A percentile compares a stretch with the other conserved stretches of the same genome.
These are phyloP conservation scores for Rhynchopsitta pachyrhyncha DNA, from an alignment of 2,113 vertebrate species.

Conservation along the genomic window DNA sequence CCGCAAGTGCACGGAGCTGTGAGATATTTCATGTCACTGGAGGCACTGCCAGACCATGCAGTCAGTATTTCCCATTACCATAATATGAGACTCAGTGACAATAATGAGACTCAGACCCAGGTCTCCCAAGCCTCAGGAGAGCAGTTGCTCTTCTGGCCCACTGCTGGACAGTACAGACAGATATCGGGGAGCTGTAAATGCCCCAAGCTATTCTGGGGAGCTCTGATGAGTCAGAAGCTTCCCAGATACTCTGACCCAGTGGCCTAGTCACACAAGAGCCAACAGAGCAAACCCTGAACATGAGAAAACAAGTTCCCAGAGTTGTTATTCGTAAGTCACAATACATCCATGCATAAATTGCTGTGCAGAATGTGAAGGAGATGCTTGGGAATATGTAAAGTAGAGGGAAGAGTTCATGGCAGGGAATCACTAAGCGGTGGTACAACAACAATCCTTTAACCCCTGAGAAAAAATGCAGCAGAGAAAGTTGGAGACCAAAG, in stretches of 20 bases:
- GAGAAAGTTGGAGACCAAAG: background rate
- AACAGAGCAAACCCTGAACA: background rate
- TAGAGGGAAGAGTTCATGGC: background rate
- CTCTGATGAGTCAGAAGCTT: background rate
- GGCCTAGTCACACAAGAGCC: background rate
- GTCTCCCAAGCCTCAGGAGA: background rate
- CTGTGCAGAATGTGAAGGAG: background rate
- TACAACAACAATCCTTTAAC: background rate
- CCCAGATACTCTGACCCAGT: background rate
- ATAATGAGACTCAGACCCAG: background rate
- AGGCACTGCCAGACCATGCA: background rate
- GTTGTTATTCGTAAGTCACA: background rate
- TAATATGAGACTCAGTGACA: accelerated
- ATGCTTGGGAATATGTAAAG: background rate
- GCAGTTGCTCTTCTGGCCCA: background rate
- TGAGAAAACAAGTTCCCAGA: background rate
- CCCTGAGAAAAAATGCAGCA: accelerated
- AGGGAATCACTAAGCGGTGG: background rate
- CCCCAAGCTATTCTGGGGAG: background rate
- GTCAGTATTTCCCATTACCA: background rate
- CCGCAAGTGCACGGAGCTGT: background rate
- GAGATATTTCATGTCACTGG: background rate
- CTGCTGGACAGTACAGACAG: background rate
- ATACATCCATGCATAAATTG: background rate
- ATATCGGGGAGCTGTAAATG: background rate